These are phyloP conservation scores for Promerops cafer DNA, from an alignment of 2,113 vertebrate species.

Conservation along the genomic window DNA sequence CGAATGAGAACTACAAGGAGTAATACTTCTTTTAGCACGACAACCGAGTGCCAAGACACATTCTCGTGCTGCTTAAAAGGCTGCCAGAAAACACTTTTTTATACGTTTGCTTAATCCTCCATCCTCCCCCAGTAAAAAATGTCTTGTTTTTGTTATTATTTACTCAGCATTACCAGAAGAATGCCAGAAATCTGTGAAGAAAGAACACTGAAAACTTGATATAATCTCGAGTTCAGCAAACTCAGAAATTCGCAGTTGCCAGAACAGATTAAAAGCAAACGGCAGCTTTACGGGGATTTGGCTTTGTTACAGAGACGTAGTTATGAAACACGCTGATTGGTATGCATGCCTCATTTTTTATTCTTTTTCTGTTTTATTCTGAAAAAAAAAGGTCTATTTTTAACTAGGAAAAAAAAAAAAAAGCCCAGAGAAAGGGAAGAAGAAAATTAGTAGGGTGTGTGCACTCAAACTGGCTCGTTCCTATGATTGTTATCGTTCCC, in stretches of 20 bases:
- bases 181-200: background rate
- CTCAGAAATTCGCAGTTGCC: background rate
- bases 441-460: background rate
- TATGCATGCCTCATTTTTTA: background rate
- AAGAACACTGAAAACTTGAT: background rate
- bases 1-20: background rate
- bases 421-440: background rate
- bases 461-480: background rate
- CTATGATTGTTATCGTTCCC: background rate
- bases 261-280: background rate
- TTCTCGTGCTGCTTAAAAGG: background rate
- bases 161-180: background rate
- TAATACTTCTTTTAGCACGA: background rate
- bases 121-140: background rate
- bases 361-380: background rate
- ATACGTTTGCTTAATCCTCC: background rate
- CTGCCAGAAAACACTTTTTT: background rate
- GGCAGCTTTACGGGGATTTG: background rate
- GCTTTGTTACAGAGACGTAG: conserved; percentile 13
- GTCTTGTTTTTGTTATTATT: background rate
- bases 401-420: background rate
- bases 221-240: background rate
- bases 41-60: background rate
- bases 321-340: conserved; percentile 13
- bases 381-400: background rate